These are phyloP conservation scores for Campopleginae sp. DNA, from an alignment of 2,888 invertebrate species.

Conservation along the genomic window DNA sequence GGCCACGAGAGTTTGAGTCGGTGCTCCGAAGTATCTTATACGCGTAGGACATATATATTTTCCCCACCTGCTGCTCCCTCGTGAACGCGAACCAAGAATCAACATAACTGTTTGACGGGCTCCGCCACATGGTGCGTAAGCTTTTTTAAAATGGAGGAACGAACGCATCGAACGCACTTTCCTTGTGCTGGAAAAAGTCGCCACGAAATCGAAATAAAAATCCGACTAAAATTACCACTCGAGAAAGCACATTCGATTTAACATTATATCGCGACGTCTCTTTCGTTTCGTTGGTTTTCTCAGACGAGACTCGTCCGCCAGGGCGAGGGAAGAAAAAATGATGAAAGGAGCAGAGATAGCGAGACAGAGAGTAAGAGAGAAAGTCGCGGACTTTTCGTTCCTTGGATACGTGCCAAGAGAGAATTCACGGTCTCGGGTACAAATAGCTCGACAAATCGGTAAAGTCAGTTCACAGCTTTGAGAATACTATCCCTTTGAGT, in stretches of 20 bases:
- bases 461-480: constrained; percentile 23
- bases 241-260: neutral
- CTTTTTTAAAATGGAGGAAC: constrained; percentile 62
- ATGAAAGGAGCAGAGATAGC: neutral
- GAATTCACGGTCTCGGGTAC: constrained; percentile 54
- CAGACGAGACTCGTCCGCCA: neutral
- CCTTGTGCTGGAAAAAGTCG: neutral
- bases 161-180: constrained; percentile 23
- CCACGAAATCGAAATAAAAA: neutral
- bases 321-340: neutral
- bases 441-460: constrained; percentile 48
- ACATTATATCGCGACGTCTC: neutral
- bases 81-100: constrained; percentile 40
- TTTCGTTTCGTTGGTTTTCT: neutral
- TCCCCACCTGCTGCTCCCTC: constrained; percentile 63
- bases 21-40: constrained; percentile 46
- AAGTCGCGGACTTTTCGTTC: constrained; percentile 51
- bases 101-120: constrained; percentile 41
- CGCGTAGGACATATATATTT: constrained; percentile 37
- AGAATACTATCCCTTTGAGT: constrained; percentile 7
- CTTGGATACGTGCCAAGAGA: constrained; percentile 48
- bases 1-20: constrained; percentile 55
- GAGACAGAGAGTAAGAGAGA: constrained; percentile 12
- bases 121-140: constrained; percentile 49
- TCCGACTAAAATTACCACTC: neutral